phyloP scores from a whole-genome alignment of 2,797 vertebrate genomes.

The Poliocrania exsul region DNA sequence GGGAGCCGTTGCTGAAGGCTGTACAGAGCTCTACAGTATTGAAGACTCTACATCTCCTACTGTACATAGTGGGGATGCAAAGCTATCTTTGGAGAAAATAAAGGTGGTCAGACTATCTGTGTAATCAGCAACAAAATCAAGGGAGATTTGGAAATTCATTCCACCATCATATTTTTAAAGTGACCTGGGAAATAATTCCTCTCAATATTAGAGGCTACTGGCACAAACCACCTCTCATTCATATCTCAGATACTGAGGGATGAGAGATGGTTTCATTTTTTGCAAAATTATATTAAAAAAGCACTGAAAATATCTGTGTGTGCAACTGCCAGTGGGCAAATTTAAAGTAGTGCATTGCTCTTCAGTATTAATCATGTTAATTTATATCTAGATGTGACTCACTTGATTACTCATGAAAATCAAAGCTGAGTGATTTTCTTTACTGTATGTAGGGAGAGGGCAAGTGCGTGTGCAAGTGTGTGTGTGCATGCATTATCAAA shows the following conservation, averaged over 20 bases:
- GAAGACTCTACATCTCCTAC: not conserved
- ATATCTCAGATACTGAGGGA: not conserved
- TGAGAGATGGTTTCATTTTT: not conserved
- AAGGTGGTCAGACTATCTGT: not conserved
- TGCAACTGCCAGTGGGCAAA: conserved; percentile 29
- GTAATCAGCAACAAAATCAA: conserved; percentile 19
- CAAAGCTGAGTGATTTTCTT: conserved; percentile 21
- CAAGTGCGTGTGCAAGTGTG: not conserved
- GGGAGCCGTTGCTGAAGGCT: not conserved
- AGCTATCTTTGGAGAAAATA: not conserved
- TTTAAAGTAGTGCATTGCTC: conserved; percentile 48
- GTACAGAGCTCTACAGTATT: not conserved
- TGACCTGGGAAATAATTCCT: not conserved
- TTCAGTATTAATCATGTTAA: conserved; percentile 57
- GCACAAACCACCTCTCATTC: not conserved
- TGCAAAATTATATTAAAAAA: not conserved
- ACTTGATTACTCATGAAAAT: conserved; percentile 49
- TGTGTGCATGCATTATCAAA: not conserved
- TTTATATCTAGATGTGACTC: conserved; percentile 59
- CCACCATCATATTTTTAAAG: not conserved
- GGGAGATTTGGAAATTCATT: conserved; percentile 8
- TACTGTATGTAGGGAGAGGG: not conserved
- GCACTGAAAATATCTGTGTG: not conserved
- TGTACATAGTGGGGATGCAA: not conserved
- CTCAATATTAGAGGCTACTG: not conserved